Base-by-base conservation (phyloP, 2,888 invertebrate genomes). In the Leistus spinibarbis region DNA sequence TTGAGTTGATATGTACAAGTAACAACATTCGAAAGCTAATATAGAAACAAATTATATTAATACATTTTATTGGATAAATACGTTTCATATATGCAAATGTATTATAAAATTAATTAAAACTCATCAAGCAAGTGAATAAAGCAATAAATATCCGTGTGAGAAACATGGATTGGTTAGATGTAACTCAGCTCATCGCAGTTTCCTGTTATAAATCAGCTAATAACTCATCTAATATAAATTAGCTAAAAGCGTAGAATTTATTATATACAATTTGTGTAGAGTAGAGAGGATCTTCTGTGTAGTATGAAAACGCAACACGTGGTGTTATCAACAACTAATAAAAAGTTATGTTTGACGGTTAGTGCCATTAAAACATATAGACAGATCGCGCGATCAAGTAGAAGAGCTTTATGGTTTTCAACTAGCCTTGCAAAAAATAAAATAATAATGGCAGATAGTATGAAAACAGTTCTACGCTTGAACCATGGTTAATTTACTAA, bases 231-330 rank as follows among this genome's bases (percentile, higher is more conserved):
- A 40, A 40, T 40, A 40, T 40, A 40, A 40, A 40, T 57, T 19
- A 57, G 57, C 17, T 57, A 19, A 19, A 57, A 57, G 57, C 57
- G 57, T 57, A 57, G 9, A 40, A 57, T 57, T 57, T 57, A 57
- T 57, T 57, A 20, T 16, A 57, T 9, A 13, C 54, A 53, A 53
- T 53, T 53, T 13, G 13, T 53, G 54, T 53, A 13, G 13, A 13
- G 54, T 53, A 13, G 9, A 57, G 20, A 57, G 19, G 5, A 3
- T 19, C 17, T 20, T 57, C 20, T 57, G 20, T 57, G 13, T 19
- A 1, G 20, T 57, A 20, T 57, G 54, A 53, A 53, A 53, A 53
- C 13, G 54, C 13, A 10, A 53, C 54, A 53, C 9, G 54, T 10
- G 57, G 57, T 19, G 57, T 40, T 40, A 40, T 40, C 40, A 40